phyloP scores from a whole-genome alignment of 2,113 vertebrate species.

The Isurus oxyrinchus region DNA sequence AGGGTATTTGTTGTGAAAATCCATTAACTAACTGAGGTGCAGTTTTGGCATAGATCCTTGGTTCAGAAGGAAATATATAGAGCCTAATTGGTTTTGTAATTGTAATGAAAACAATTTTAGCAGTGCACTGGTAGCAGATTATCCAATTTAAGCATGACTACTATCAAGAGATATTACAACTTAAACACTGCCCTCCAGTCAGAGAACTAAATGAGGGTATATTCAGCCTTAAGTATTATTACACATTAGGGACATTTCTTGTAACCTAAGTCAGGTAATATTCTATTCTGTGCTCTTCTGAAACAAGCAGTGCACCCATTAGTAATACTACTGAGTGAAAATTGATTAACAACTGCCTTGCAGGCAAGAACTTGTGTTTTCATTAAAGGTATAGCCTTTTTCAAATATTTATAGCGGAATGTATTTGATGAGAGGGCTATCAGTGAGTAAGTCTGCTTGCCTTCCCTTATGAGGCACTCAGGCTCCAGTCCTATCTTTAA shows the following conservation, averaged over 20 bases:
- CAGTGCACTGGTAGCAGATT: background rate
- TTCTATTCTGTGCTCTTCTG: background rate
- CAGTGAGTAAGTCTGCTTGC: background rate
- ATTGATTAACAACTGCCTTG: slow-evolving; percentile 27
- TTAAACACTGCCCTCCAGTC: slow-evolving; percentile 20
- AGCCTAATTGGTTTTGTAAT: slow-evolving; percentile 33
- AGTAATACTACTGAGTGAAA: slow-evolving; percentile 27
- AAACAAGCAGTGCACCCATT: slow-evolving; percentile 17
- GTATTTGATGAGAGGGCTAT: background rate
- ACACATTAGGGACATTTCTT: slow-evolving; percentile 14
- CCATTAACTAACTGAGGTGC: background rate
- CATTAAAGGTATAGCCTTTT: background rate
- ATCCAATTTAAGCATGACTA: slow-evolving; percentile 16
- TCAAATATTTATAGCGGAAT: slow-evolving; percentile 18
- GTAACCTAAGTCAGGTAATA: slow-evolving; percentile 27
- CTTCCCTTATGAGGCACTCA: background rate
- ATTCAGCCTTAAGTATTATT: slow-evolving; percentile 25
- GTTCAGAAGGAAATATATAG: slow-evolving; percentile 3
- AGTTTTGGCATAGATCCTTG: background rate
- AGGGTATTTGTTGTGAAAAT: background rate
- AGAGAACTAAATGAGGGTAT: background rate
- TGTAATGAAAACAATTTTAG: slow-evolving; percentile 33
- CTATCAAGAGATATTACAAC: slow-evolving; percentile 29
- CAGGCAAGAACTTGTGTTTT: slow-evolving; percentile 1
- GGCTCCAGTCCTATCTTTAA: background rate